Evolutionary conservation across 1,140 invertebrate species (phyloP).

Genomic region (Ceratosolen fusciceps): DNA sequence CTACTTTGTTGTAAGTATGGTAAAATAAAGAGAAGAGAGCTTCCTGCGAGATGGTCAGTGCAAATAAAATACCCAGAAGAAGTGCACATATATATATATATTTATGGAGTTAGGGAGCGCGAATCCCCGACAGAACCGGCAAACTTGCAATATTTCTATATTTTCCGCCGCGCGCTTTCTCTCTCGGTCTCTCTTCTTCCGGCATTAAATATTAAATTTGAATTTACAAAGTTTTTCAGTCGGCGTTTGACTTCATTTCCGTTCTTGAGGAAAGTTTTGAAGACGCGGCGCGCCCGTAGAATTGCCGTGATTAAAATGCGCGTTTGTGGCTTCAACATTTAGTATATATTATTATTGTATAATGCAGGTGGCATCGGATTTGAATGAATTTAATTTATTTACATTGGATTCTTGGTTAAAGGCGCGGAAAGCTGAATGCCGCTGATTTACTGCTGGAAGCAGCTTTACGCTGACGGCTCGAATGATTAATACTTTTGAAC

Average conservation of each 20-base stretch:
- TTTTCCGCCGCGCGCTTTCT: not conserved
- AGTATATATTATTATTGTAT: not conserved
- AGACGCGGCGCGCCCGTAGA: not conserved
- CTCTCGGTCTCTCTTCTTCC: too few species aligned
- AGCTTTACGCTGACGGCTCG: too few species aligned
- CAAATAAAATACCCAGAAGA: not conserved
- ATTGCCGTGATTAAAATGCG: not conserved
- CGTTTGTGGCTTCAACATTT: not conserved
- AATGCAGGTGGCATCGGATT: not conserved
- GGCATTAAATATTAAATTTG: too few species aligned
- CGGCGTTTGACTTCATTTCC: not conserved
- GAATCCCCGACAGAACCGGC: not conserved
- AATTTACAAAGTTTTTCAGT: too few species aligned
- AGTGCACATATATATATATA: not conserved
- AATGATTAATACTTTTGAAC: too few species aligned
- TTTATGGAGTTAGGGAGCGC: not conserved
- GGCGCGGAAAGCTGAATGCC: too few species aligned
- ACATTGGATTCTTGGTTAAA: not conserved
- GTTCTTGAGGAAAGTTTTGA: not conserved
- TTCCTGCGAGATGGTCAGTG: not conserved
- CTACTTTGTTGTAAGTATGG: not conserved
- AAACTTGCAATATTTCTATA: not conserved
- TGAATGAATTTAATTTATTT: constrained; percentile 7
- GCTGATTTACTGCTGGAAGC: too few species aligned
- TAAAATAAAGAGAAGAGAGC: not conserved